These are phyloP conservation scores for Diplolepis rosae DNA, from an alignment of 2,888 invertebrate species.

Conservation along the genomic window DNA sequence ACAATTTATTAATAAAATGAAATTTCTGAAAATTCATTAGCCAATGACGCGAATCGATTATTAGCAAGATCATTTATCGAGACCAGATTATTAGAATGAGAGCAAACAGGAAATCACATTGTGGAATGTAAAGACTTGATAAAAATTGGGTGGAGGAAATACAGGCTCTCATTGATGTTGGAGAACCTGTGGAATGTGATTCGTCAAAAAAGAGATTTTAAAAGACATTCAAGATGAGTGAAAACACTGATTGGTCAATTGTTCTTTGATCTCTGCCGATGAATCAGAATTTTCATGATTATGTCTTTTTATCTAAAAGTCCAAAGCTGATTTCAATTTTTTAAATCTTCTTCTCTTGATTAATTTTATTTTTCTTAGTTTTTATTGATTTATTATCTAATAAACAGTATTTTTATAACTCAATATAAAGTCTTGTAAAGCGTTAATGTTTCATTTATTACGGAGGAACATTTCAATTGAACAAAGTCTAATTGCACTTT, in stretches of 20 bases:
- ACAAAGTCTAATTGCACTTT: slow-evolving; percentile 3
- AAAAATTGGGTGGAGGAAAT: slow-evolving; percentile 33
- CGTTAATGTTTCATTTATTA: background rate
- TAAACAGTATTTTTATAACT: too few relatives aligned
- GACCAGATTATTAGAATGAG: slow-evolving; percentile 19
- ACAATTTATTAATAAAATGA: background rate
- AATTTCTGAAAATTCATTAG: slow-evolving; percentile 3
- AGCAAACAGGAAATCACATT: slow-evolving; percentile 31
- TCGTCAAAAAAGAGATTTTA: slow-evolving; percentile 34
- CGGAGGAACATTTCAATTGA: background rate
- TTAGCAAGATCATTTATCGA: background rate
- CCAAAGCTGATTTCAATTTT: too few relatives aligned
- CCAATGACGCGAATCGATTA: slow-evolving; percentile 14
- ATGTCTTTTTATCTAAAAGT: too few relatives aligned
- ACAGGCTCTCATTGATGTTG: slow-evolving; percentile 54
- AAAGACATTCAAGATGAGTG: slow-evolving; percentile 48
- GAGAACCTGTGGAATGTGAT: slow-evolving; percentile 34
- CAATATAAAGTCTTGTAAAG: background rate
- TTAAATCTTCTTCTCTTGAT: too few relatives aligned
- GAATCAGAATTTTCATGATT: too few relatives aligned
- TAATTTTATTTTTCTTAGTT: too few relatives aligned
- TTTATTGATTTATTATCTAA: too few relatives aligned
- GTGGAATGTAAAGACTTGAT: slow-evolving; percentile 39
- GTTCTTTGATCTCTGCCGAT: slow-evolving; percentile 51
- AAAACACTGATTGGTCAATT: slow-evolving; percentile 64